Base-by-base conservation (phyloP, 2,113 vertebrate genomes). In the Dasyprocta punctata region DNA sequence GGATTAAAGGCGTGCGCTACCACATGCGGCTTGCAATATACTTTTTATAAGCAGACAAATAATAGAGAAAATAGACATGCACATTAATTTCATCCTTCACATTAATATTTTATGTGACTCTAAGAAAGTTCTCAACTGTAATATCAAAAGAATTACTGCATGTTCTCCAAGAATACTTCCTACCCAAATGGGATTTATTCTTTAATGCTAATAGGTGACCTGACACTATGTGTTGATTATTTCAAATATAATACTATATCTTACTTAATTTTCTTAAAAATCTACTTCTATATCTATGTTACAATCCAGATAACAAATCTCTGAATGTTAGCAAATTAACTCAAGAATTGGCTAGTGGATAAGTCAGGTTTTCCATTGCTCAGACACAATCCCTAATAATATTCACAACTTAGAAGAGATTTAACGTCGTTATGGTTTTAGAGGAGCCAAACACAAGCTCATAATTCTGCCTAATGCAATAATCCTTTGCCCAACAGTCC, bases 11-110 rank as follows among this genome's bases (percentile, higher is more conserved):
- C n/a, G n/a, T n/a, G n/a, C n/a, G n/a, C n/a, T n/a, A n/a, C n/a
- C n/a, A n/a, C n/a, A n/a, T n/a, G n/a, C n/a, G n/a, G n/a, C n/a
- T n/a, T n/a, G 75, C 73, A 81, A 81, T 91, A 82, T 38, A 20
- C 60, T 93, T 6, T 69, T 96, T 67, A 77, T 67, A 83, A 91
- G 5, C 71, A 65, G 38, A 80, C 89, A 88, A 91, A 84, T 60
- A 86, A 89, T 77, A 60, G 24, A 97, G 6, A 58, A 63, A 63
- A 87, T 77, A 86, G 22, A 65, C n/a, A 56, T 5, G 69, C 24
- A 41, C 26, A 7, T 75, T 88, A 78, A 71, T 89, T 96, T 77
- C 12, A 86, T n/a, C 5, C 67, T 96, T 94, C 71, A 52, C 36
- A 47, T 13, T 92, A 67, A 54, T 77, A 71, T 83, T 86, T 89